phyloP scores from a whole-genome alignment of 2,113 vertebrate species.

The Condylura cristata region DNA sequence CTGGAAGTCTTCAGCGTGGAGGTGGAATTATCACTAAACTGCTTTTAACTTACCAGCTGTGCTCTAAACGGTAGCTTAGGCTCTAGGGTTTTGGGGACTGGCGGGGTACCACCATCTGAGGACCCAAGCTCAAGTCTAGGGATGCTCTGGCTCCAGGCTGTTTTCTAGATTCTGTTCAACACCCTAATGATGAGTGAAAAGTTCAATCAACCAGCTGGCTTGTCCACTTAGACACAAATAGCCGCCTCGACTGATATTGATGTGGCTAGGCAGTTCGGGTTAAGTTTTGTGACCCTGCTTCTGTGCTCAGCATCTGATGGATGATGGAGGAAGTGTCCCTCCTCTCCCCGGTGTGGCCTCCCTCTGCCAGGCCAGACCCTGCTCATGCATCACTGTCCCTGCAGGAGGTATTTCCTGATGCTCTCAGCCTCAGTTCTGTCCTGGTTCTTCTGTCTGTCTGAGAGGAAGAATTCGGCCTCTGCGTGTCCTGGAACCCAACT shows the following conservation, averaged over 20 bases:
- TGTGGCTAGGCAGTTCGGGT: neutral
- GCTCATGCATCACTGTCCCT: neutral
- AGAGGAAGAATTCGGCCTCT: neutral
- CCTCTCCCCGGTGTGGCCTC: neutral
- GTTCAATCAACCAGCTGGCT: constrained; percentile 75
- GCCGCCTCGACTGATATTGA: constrained; percentile 54
- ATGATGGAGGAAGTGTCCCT: constrained; percentile 24
- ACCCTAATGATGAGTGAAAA: constrained; percentile 75
- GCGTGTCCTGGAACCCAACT: neutral
- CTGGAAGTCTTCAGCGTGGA: constrained; percentile 80
- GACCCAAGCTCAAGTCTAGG: neutral
- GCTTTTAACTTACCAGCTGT: constrained; percentile 84
- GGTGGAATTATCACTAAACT: constrained; percentile 84
- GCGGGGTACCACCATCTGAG: neutral
- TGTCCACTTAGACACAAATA: constrained; percentile 71
- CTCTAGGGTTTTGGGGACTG: neutral
- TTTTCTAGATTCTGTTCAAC: constrained; percentile 51
- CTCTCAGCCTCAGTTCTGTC: neutral
- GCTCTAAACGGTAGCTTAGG: constrained; percentile 40
- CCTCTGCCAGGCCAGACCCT: neutral
- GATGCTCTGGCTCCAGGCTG: neutral
- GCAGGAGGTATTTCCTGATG: neutral
- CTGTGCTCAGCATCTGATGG: constrained; percentile 53
- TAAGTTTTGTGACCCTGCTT: constrained; percentile 63
- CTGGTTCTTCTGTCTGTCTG: neutral